Base-by-base conservation (phyloP, 2,113 vertebrate genomes). In the Rhinichthys klamathensis region DNA sequence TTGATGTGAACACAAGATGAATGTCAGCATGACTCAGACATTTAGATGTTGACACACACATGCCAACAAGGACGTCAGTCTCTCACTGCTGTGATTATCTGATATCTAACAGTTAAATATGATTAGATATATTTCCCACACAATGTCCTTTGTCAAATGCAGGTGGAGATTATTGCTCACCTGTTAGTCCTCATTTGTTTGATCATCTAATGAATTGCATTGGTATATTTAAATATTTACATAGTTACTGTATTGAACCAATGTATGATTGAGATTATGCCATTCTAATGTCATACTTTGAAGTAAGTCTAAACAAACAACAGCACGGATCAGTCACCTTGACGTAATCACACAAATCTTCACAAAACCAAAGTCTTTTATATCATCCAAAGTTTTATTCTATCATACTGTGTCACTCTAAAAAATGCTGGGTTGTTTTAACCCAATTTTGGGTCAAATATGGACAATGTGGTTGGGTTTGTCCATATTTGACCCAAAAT, bases 121-220 rank as follows among this genome's bases (percentile, higher is more conserved):
- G 11, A 73, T 72, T 41, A 44, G 6, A 72, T 73, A 46, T 46
- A 1, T 73, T 13, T 2, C 67, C 35, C 35, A 72, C 69, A 21
- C 32, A 38, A 18, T 2, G 1, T 16, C 30, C 30, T n/a, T 73
- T 44, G 10, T 73, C 69, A 44, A 25, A 25, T 38, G 70, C 70
- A 72, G 69, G 11, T 44, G 35, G 69, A 44, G 69, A 72, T 44
- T 12, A 44, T 23, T 41, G 38, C 70, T 25, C 23, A 25, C 11
- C 44, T 73, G 70, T 73, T 69, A 69, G 18, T 35, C 32, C 30
- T 69, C 65, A 25, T 25, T 73, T 44, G 5, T 73, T 73, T 73
- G 70, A 73, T 73, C 23, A 7, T 73, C 70, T 44, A 44, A 35
- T 35, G 32, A 69, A 11, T 69, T 25, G 35, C 11, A 7, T 44